Percentiles rank a stretch among this genome's conserved stretches.
Conservation (phyloP, 2,888 invertebrate species). For the Ophion ellenae region DNA sequence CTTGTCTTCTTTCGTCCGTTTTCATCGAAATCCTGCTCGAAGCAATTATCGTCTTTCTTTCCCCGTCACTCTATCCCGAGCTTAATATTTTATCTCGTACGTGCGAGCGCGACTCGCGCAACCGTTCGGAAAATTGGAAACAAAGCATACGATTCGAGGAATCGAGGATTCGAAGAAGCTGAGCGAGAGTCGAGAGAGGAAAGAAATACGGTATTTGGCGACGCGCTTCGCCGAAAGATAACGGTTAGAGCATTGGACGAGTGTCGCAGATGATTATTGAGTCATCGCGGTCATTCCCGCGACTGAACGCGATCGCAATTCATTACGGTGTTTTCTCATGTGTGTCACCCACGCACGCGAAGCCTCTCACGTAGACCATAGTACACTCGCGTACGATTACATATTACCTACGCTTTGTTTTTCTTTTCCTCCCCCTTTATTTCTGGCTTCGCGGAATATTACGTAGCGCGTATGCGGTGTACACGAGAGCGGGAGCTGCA, state of each 20-base stretch:
- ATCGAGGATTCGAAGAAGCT: too few species aligned
- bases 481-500: too few species aligned
- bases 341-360: constrained; percentile 57
- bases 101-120: too few species aligned
- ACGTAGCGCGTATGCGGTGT: not conserved
- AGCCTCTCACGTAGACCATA: constrained; percentile 32
- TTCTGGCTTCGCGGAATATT: constrained; percentile 1
- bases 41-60: too few species aligned
- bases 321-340: constrained; percentile 61
- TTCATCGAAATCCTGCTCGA: too few species aligned
- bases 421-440: not conserved
- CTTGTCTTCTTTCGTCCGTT: too few species aligned
- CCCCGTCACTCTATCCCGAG: too few species aligned
- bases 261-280: constrained; percentile 14
- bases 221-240: not conserved
- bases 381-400: constrained; percentile 45
- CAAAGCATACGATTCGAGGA: too few species aligned
- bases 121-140: too few species aligned
- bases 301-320: constrained; percentile 32
- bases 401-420: constrained; percentile 23
- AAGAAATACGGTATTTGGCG: not conserved
- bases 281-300: constrained; percentile 42
- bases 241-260: not conserved
- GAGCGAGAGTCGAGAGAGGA: too few species aligned
- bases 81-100: too few species aligned